phyloP scores from a whole-genome alignment of 1,140 invertebrate species.

The Varroa destructor region DNA sequence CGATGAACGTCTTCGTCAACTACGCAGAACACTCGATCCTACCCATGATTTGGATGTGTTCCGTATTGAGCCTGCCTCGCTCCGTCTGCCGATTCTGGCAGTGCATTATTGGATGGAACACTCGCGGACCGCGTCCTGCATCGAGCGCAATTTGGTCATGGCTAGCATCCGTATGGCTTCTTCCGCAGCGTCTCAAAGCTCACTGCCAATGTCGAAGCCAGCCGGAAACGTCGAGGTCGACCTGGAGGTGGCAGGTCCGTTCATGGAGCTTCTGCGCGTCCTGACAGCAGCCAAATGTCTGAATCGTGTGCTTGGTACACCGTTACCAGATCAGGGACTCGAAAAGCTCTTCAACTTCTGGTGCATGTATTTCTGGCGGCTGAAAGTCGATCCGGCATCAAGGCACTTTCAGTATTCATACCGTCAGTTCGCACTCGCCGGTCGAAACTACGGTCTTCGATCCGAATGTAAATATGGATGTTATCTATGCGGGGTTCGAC shows the following conservation, averaged over 20 bases:
- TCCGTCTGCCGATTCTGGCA: constrained; percentile 7
- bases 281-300: constrained; percentile 3
- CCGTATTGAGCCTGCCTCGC: constrained; percentile 14
- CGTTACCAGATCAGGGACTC: constrained; percentile 11
- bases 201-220: constrained; percentile 10
- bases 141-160: constrained; percentile 20
- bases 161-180: constrained; percentile 16
- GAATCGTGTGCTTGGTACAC: constrained; percentile 7
- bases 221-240: constrained; percentile 17
- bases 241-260: constrained; percentile 1
- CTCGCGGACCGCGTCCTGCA: constrained; percentile 10
- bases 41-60: constrained; percentile 10
- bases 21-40: not conserved
- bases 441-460: constrained; percentile 10
- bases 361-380: constrained; percentile 27
- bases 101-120: constrained; percentile 21
- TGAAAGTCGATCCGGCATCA: constrained; percentile 21
- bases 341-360: constrained; percentile 27
- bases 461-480: constrained; percentile 26
- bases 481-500: constrained; percentile 11
- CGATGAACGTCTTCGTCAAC: constrained; percentile 9
- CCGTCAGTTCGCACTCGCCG: constrained; percentile 10
- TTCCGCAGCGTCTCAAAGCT: not conserved
- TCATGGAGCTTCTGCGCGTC: constrained; percentile 19
- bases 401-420: constrained; percentile 25